Evolutionary conservation across 1,140 invertebrate species (phyloP).

Genomic region (Brachionus plicatilis): DNA sequence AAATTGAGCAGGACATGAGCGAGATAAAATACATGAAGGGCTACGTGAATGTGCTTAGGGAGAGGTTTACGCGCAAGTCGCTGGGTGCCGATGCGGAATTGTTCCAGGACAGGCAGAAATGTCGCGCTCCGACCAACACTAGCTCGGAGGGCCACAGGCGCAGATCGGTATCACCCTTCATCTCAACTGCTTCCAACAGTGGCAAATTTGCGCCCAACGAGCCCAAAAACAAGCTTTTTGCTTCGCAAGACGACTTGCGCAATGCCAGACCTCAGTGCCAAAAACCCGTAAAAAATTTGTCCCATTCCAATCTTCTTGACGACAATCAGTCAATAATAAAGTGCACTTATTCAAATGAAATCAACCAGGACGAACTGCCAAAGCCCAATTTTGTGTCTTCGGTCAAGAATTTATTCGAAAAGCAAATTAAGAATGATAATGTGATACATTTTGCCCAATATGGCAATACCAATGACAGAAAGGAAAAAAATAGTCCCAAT

Average conservation of each 20-base stretch:
- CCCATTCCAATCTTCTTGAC: slow-evolving; percentile 14
- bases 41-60: slow-evolving; percentile 31
- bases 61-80: slow-evolving; percentile 31
- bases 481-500: not conserved
- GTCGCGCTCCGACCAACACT: not conserved
- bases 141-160: not conserved
- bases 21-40: slow-evolving; percentile 40
- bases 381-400: slow-evolving; percentile 37
- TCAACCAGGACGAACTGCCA: slow-evolving; percentile 36
- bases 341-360: slow-evolving; percentile 40
- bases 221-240: not conserved
- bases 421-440: slow-evolving; percentile 10
- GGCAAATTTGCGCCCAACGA: not conserved
- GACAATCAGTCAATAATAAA: not conserved
- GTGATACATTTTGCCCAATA: not conserved
- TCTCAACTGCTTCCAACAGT: not conserved
- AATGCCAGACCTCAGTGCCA: not conserved
- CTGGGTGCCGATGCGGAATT: not conserved
- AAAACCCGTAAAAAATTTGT: not conserved
- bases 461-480: not conserved
- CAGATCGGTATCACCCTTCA: not conserved
- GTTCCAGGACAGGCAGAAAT: not conserved
- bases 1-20: not conserved
- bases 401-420: slow-evolving; percentile 36
- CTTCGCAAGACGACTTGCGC: slow-evolving; percentile 21